Evolutionary conservation across 2,888 invertebrate genomes (phyloP).

Genomic region (Nephrocerus scutellatus): DNA sequence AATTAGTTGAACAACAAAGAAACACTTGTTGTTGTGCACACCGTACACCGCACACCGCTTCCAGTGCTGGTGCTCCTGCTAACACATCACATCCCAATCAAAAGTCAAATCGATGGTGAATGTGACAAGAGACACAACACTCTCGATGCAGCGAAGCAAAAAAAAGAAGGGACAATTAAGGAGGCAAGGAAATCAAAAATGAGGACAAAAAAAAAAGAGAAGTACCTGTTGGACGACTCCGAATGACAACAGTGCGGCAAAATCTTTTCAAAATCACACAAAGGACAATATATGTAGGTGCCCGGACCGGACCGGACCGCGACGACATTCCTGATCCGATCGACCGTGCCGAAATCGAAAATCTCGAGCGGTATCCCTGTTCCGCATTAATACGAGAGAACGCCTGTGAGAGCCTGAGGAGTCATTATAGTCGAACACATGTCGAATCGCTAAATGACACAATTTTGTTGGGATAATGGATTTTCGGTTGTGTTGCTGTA

Average conservation of each 20-base stretch:
- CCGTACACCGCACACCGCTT: not conserved
- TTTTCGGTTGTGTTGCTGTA: not conserved
- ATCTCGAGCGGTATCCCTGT: not conserved
- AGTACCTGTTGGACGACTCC: too few species aligned
- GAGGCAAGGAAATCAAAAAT: slow-evolving; percentile 4
- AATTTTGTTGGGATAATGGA: slow-evolving; percentile 5
- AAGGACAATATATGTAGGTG: not conserved
- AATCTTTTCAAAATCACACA: slow-evolving; percentile 4
- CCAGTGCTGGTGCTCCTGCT: too few species aligned
- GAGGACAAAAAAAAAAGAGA: too few species aligned
- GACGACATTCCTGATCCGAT: not conserved
- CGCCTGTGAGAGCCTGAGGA: not conserved
- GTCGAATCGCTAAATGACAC: slow-evolving; percentile 17
- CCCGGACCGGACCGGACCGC: slow-evolving; percentile 3
- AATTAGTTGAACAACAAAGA: slow-evolving; percentile 7
- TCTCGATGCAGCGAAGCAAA: slow-evolving; percentile 1
- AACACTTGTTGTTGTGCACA: slow-evolving; percentile 8
- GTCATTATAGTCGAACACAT: slow-evolving; percentile 9
- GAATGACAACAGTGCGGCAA: too few species aligned
- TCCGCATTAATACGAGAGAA: too few species aligned
- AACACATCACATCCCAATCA: not conserved
- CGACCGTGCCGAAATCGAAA: not conserved
- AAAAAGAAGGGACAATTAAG: not conserved
- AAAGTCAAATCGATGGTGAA: not conserved
- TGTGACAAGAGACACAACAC: not conserved